Percentiles rank a stretch among this genome's conserved stretches.
phyloP scores from a whole-genome alignment of 2,113 vertebrate species.

The Poeciliopsis retropinna region DNA sequence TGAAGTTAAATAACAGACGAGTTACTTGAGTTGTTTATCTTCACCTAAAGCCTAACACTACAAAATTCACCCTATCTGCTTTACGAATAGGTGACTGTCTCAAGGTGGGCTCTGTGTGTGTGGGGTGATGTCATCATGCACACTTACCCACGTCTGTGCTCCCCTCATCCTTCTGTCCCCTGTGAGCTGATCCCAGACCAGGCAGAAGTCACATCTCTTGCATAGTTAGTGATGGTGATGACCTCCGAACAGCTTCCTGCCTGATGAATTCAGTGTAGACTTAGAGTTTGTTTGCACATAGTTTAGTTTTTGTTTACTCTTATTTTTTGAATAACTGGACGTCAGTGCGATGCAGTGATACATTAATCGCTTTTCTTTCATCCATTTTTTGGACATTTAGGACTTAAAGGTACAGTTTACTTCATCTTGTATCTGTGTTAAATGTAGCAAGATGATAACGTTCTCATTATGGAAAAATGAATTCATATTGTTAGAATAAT shows the following conservation, averaged over 20 bases:
- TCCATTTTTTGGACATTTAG: conserved; percentile 26
- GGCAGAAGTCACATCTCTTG: conserved; percentile 27
- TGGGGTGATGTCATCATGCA: conserved; percentile 24
- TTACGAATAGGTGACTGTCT: conserved; percentile 47
- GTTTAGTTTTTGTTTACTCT: conserved; percentile 25
- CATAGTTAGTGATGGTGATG: conserved; percentile 36
- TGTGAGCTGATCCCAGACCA: conserved; percentile 30
- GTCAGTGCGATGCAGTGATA: conserved; percentile 31
- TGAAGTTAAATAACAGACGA: conserved; percentile 15
- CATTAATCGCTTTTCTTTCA: conserved; percentile 20
- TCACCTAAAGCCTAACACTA: conserved; percentile 14
- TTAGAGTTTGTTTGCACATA: conserved; percentile 55
- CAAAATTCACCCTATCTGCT: conserved; percentile 39
- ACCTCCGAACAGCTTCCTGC: conserved; percentile 43
- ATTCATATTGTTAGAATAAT: conserved; percentile 25
- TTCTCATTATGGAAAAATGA: conserved; percentile 13
- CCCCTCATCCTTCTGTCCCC: conserved; percentile 24
- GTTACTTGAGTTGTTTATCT: conserved; percentile 55
- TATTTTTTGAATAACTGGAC: conserved; percentile 29
- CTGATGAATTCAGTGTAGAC: conserved; percentile 37
- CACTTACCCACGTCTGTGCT: conserved; percentile 11
- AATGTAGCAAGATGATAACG: conserved; percentile 40
- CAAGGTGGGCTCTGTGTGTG: conserved; percentile 23
- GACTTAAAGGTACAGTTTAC: conserved; percentile 40
- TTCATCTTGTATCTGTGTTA: conserved; percentile 42